phyloP scores from a whole-genome alignment of 2,113 vertebrate species.

The Nipponia nippon region DNA sequence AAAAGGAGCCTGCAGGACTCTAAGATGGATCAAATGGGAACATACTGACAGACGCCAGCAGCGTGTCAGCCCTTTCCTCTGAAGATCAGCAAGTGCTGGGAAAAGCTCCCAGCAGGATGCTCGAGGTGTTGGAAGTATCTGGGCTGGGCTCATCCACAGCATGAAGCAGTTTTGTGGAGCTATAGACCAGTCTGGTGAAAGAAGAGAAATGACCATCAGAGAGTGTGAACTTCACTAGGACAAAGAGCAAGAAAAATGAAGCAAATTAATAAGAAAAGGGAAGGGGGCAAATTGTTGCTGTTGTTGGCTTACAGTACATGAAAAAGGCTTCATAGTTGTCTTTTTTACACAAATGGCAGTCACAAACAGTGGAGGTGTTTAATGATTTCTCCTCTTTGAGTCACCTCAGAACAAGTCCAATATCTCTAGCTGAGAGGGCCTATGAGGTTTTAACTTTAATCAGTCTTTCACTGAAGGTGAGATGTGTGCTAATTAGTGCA shows the following conservation, averaged over 20 bases:
- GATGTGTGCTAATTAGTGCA: background rate
- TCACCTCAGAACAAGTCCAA: background rate
- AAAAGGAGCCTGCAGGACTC: background rate
- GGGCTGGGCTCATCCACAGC: background rate
- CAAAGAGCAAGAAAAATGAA: background rate
- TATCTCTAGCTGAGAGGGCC: background rate
- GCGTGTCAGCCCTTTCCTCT: background rate
- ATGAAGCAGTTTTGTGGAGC: background rate
- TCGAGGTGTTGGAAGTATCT: background rate
- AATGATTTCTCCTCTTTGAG: background rate
- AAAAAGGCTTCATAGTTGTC: background rate
- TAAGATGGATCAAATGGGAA: background rate
- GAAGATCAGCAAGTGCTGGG: background rate
- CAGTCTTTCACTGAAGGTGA: background rate
- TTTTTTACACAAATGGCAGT: background rate
- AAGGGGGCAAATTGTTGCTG: background rate
- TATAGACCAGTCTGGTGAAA: background rate
- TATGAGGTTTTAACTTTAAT: background rate
- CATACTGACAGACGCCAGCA: rapidly evolving
- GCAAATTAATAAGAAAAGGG: background rate
- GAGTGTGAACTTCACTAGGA: background rate
- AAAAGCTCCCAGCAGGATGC: background rate
- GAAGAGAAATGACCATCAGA: background rate
- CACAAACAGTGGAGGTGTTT: background rate
- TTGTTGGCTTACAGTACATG: background rate